Conservation (phyloP, 1,140 invertebrate species). For the Heliothis subflexa region DNA sequence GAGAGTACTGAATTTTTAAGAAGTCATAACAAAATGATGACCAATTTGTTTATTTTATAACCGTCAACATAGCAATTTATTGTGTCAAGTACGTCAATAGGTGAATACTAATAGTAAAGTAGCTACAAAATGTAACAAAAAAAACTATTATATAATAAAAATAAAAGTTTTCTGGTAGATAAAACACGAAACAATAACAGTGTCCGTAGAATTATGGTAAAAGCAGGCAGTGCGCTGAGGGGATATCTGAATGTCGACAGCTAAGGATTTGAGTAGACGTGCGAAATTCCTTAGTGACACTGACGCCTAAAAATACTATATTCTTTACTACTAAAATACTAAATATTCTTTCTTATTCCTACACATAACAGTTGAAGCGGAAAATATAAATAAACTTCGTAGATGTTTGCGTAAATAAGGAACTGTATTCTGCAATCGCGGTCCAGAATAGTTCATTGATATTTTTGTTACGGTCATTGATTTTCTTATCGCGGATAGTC, state of each 20-base stretch:
- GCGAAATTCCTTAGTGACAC: conserved; percentile 18
- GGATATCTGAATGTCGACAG: conserved; percentile 37
- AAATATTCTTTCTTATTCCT: conserved; percentile 22
- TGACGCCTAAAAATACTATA: conserved; percentile 28
- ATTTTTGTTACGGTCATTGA: conserved; percentile 32
- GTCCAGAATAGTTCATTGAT: conserved; percentile 8
- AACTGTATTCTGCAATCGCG: conserved; percentile 6
- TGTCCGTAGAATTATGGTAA: conserved; percentile 40
- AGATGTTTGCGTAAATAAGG: conserved; percentile 9
- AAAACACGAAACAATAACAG: conserved; percentile 25
- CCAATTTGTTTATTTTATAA: too few species aligned
- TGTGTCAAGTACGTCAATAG: too few species aligned
- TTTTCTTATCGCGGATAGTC: neutral
- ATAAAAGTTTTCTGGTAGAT: conserved; percentile 10
- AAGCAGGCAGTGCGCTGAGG: conserved; percentile 37
- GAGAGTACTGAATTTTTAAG: too few species aligned
- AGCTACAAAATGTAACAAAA: neutral
- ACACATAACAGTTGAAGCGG: conserved; percentile 1
- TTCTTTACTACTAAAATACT: too few species aligned
- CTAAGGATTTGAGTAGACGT: conserved; percentile 32
- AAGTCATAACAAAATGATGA: too few species aligned
- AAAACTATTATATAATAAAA: neutral
- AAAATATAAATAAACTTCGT: conserved; percentile 21
- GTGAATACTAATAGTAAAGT: neutral
- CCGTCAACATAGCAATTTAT: too few species aligned